Evolutionary conservation across 1,140 invertebrate species (phyloP).

Genomic region (Oncopodura yosiiana): DNA sequence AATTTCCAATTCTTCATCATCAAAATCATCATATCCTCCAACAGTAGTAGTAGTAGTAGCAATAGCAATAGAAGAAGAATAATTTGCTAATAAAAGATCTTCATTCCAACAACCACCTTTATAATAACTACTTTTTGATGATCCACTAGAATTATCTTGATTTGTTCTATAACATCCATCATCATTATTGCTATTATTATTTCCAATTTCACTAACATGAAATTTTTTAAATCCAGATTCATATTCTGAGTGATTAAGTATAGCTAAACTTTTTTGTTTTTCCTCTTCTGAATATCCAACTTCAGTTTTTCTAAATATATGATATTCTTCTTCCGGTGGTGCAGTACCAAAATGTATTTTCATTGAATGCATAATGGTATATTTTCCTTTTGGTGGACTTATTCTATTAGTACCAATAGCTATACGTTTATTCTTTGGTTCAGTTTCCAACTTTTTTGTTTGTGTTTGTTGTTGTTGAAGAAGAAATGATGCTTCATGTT

Average conservation of each 20-base stretch:
- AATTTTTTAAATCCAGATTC: conserved; percentile 7
- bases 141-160: conserved; percentile 10
- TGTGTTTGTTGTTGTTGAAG: not conserved
- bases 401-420: not conserved
- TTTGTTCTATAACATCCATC: conserved; percentile 7
- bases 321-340: conserved; percentile 23
- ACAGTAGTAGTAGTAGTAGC: not conserved
- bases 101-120: too few species aligned
- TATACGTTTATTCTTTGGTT: not conserved
- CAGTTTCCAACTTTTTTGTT: not conserved
- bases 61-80: too few species aligned
- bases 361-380: conserved; percentile 29
- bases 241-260: conserved; percentile 17
- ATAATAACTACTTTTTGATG: conserved; percentile 7
- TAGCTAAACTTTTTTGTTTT: conserved; percentile 7
- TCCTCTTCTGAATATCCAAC: conserved; percentile 1
- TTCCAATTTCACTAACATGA: not conserved
- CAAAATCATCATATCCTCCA: not conserved
- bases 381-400: conserved; percentile 20
- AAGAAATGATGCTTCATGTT: not conserved
- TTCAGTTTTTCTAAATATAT: not conserved
- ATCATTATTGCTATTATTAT: not conserved
- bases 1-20: conserved; percentile 25
- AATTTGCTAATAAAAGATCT: too few species aligned
- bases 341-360: conserved; percentile 22